Conservation (phyloP, 2,797 vertebrate species). For the Helarctos malayanus region DNA sequence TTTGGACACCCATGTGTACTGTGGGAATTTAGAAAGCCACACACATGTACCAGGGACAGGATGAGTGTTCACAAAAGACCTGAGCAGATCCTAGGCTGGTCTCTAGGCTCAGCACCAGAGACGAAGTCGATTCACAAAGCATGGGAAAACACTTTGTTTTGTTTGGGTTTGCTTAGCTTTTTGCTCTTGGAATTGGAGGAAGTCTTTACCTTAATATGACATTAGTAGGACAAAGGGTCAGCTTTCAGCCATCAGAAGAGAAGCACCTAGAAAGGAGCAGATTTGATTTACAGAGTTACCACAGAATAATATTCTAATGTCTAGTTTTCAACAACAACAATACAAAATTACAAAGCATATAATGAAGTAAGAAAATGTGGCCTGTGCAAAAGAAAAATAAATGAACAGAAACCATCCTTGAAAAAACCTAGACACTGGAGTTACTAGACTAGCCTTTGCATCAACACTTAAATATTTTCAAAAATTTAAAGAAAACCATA, state of each 20-base stretch:
- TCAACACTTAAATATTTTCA: not conserved
- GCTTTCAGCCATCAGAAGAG: not conserved
- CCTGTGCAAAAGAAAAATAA: not conserved
- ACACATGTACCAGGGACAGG: not conserved
- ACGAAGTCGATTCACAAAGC: not conserved
- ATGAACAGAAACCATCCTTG: too few relatives aligned
- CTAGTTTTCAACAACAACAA: not conserved
- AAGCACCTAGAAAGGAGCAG: not conserved
- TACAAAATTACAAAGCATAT: not conserved
- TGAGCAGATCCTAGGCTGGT: too few relatives aligned
- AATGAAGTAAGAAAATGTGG: too few relatives aligned
- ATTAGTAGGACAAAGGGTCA: not conserved
- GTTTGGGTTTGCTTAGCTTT: not conserved
- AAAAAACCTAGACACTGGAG: not conserved
- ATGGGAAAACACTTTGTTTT: not conserved
- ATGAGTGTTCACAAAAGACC: not conserved
- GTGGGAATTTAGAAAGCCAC: not conserved
- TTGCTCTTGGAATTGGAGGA: not conserved
- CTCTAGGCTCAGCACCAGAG: not conserved
- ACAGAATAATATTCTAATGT: not conserved
- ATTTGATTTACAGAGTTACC: not conserved
- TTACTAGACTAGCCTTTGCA: not conserved
- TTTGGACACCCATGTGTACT: rapidly evolving
- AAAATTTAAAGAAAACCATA: not conserved
- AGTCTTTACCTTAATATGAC: not conserved